These are phyloP conservation scores for Synergus japonicus DNA, from an alignment of 2,888 invertebrate species.

Conservation along the genomic window DNA sequence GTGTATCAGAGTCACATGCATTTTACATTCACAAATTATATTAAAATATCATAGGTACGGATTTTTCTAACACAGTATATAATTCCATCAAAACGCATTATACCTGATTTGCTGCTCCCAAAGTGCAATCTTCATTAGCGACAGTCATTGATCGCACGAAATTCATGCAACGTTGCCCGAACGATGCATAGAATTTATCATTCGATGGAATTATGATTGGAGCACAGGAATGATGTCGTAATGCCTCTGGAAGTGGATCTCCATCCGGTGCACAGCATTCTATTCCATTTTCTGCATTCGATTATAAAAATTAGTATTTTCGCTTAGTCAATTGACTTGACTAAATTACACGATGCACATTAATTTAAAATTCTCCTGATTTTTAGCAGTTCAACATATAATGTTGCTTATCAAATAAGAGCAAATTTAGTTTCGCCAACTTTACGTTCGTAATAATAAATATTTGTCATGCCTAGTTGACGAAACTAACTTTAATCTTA, in stretches of 20 bases:
- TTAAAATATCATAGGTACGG: too few relatives aligned
- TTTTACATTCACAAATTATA: too few relatives aligned
- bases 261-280: conserved; percentile 79
- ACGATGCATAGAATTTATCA: conserved; percentile 79
- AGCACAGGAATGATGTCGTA: conserved; percentile 80
- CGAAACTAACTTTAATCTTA: too few relatives aligned
- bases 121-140: conserved; percentile 79
- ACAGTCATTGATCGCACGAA: conserved; percentile 81
- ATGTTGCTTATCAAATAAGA: too few relatives aligned
- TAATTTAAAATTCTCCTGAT: too few relatives aligned
- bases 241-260: conserved; percentile 74
- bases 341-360: too few relatives aligned
- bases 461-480: too few relatives aligned
- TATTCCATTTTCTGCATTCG: conserved; percentile 72
- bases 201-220: conserved; percentile 80
- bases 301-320: background rate
- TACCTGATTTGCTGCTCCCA: conserved; percentile 82
- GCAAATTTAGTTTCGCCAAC: too few relatives aligned
- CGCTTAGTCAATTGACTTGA: background rate
- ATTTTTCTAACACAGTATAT: too few relatives aligned
- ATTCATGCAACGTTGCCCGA: conserved; percentile 80
- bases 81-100: background rate
- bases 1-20: too few relatives aligned
- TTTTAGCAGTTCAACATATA: too few relatives aligned
- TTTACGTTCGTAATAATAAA: too few relatives aligned